Percentiles rank a stretch among this genome's conserved stretches.
Conservation (phyloP, 1,140 invertebrate species). For the Drosophila ohnishii region DNA sequence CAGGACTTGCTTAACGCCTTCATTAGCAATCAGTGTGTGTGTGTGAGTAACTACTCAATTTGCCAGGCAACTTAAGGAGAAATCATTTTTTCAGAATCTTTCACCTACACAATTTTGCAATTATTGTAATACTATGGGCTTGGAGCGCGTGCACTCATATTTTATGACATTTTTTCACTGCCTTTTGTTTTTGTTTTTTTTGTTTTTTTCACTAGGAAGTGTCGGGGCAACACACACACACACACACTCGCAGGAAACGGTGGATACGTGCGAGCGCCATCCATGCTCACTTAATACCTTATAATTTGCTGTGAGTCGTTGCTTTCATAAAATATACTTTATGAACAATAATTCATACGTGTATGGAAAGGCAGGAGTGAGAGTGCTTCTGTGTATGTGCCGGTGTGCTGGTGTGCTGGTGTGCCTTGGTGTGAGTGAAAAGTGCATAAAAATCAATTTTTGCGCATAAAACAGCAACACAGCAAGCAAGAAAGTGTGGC, state of each 20-base stretch:
- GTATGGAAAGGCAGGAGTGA: constrained; percentile 38
- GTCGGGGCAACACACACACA: constrained; percentile 30
- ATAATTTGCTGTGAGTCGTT: constrained; percentile 80
- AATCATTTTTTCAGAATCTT: constrained; percentile 71
- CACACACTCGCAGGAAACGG: constrained; percentile 12
- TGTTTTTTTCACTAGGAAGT: constrained; percentile 34
- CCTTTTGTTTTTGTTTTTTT: constrained; percentile 13
- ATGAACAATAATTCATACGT: constrained; percentile 80
- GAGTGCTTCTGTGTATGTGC: constrained; percentile 12
- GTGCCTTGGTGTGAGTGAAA: constrained; percentile 46
- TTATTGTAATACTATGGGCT: constrained; percentile 70
- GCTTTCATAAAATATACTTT: constrained; percentile 82
- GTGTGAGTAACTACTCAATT: constrained; percentile 72
- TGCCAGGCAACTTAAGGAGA: constrained; percentile 69
- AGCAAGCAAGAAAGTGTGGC: constrained; percentile 27
- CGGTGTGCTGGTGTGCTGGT: constrained; percentile 7
- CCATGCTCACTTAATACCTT: constrained; percentile 78
- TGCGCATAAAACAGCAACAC: constrained; percentile 70
- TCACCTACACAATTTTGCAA: constrained; percentile 75
- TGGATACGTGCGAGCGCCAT: constrained; percentile 65
- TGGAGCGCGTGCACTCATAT: constrained; percentile 41
- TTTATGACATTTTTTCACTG: constrained; percentile 65
- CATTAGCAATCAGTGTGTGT: constrained; percentile 56
- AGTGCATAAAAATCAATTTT: constrained; percentile 82
- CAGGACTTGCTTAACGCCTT: constrained; percentile 70